These are phyloP conservation scores for Percina caprodes DNA, from an alignment of 2,113 vertebrate species.

Conservation along the genomic window DNA sequence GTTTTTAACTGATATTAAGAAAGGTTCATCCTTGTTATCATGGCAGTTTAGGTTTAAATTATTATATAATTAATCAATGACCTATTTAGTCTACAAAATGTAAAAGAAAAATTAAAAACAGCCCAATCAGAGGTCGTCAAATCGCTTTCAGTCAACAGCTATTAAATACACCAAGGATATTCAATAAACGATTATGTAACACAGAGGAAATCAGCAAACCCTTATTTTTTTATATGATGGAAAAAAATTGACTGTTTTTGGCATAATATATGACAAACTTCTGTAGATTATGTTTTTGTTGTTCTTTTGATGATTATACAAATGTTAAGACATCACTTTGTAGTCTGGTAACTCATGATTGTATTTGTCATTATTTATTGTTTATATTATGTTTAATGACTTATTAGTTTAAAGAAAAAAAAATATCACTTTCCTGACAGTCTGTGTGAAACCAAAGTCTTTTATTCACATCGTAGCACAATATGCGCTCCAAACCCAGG, in stretches of 20 bases:
- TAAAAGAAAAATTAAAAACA: not conserved
- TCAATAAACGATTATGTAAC: not conserved
- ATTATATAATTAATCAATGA: too few species aligned
- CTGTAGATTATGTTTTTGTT: not conserved
- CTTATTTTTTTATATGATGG: not conserved
- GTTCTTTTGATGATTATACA: not conserved
- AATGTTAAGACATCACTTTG: not conserved
- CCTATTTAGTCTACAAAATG: too few species aligned
- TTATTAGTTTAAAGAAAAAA: too few species aligned
- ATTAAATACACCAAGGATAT: not conserved
- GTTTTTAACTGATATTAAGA: conserved; percentile 8
- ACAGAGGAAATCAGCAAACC: not conserved
- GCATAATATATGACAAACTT: not conserved
- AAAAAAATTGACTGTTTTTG: not conserved
- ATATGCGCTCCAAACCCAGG: not conserved
- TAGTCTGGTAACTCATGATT: not conserved
- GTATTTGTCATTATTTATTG: not conserved
- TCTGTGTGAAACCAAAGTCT: not conserved
- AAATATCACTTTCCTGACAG: too few species aligned
- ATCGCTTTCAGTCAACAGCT: not conserved
- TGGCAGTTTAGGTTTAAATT: not conserved
- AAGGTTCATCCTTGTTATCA: not conserved
- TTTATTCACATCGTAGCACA: not conserved
- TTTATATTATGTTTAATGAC: not conserved
- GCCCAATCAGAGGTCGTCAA: not conserved